Conservation (phyloP, 2,797 vertebrate genomes). For the Phoeniculus purpureus region DNA sequence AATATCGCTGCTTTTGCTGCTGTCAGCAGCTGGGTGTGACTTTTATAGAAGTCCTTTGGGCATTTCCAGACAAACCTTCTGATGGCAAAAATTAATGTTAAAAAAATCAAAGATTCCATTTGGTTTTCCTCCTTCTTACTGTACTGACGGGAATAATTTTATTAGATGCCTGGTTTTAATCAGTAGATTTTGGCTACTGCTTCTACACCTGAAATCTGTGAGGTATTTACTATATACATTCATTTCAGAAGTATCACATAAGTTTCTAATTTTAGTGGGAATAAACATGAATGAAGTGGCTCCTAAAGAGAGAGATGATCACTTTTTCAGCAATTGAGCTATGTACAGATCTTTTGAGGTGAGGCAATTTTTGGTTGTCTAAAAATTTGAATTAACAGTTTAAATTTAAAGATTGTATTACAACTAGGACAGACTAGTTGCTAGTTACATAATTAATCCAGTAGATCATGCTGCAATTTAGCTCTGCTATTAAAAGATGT, state of each 20-base stretch:
- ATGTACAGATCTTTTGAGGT: not conserved
- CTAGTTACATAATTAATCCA: slow-evolving; percentile 54
- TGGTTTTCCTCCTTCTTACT: not conserved
- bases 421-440: slow-evolving; percentile 5
- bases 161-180: not conserved
- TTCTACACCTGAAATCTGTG: not conserved
- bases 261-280: not conserved
- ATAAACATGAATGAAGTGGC: not conserved
- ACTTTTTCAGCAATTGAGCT: not conserved
- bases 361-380: not conserved
- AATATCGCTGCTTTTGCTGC: not conserved
- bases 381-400: not conserved
- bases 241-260: not conserved
- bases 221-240: too few species aligned
- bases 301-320: not conserved
- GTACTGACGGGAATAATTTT: not conserved
- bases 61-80: not conserved
- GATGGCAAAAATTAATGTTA: not conserved
- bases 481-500: slow-evolving; percentile 20
- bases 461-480: slow-evolving; percentile 36
- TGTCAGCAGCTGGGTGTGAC: not conserved
- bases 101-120: not conserved
- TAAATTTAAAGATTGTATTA: not conserved
- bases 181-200: not conserved
- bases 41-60: not conserved